Conservation (phyloP, 1,140 invertebrate species). For the Anastrepha obliqua region DNA sequence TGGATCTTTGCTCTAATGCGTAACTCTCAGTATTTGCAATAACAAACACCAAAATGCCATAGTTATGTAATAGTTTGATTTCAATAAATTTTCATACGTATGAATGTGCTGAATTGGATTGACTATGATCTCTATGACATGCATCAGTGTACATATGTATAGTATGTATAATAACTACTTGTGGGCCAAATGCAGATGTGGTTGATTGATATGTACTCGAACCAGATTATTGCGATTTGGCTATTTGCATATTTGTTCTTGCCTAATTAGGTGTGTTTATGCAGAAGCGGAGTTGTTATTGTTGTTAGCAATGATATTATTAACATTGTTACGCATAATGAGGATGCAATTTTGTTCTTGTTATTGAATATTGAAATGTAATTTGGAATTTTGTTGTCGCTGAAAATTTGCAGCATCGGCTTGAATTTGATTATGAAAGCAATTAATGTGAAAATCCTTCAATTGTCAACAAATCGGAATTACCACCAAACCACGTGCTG, state of each 20-base stretch:
- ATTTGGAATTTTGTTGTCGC: neutral
- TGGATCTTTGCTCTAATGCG: too few relatives aligned
- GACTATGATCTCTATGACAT: too few relatives aligned
- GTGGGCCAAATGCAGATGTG: constrained; percentile 25
- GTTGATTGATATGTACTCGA: neutral
- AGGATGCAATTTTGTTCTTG: constrained; percentile 30
- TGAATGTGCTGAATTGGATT: too few relatives aligned
- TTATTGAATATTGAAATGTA: neutral
- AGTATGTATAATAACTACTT: too few relatives aligned
- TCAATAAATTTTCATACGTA: too few relatives aligned
- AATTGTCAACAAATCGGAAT: constrained; percentile 43
- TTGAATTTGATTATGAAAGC: constrained; percentile 46
- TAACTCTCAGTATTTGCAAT: too few relatives aligned
- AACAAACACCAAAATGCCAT: too few relatives aligned
- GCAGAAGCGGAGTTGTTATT: neutral
- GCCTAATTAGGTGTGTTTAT: constrained; percentile 40
- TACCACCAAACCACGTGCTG: neutral
- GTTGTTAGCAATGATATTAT: constrained; percentile 1
- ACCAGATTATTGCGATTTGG: neutral
- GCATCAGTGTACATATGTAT: too few relatives aligned
- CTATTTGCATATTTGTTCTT: constrained; percentile 22
- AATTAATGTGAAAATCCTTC: constrained; percentile 51
- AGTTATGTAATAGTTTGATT: too few relatives aligned
- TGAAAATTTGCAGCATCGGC: constrained; percentile 2
- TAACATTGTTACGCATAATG: constrained; percentile 37